These are phyloP conservation scores for Drosophila teissieri DNA, from an alignment of 1,140 invertebrate genomes.

Conservation along the genomic window DNA sequence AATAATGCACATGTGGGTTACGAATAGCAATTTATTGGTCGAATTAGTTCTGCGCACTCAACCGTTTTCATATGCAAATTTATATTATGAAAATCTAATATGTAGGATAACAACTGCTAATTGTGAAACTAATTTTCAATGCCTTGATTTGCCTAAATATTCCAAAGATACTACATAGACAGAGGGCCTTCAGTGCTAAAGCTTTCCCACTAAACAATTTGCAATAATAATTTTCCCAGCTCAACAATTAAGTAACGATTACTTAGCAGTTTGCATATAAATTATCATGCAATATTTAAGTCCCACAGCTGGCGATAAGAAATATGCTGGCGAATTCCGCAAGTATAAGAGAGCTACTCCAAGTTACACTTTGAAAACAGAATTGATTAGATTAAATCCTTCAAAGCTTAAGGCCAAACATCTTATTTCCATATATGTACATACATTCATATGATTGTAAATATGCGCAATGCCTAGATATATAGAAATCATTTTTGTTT, in stretches of 20 bases:
- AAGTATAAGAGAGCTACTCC: constrained; percentile 10
- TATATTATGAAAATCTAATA: background rate
- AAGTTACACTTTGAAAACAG: background rate
- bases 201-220: background rate
- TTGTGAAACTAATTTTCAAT: too few relatives aligned
- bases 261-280: constrained; percentile 10
- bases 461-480: constrained; percentile 1
- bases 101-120: too few relatives aligned
- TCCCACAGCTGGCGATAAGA: constrained; percentile 9
- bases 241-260: background rate
- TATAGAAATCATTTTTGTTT: constrained; percentile 18
- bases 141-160: too few relatives aligned
- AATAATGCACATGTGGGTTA: background rate
- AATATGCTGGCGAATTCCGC: constrained; percentile 5
- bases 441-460: background rate
- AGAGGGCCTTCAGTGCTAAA: background rate
- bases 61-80: background rate
- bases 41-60: background rate
- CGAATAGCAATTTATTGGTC: constrained; percentile 2
- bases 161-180: too few relatives aligned
- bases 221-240: background rate
- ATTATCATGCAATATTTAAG: constrained; percentile 13
- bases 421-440: background rate
- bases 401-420: constrained; percentile 9
- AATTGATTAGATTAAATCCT: constrained; percentile 30